Evolutionary conservation across 2,113 vertebrate species (phyloP), one percentile per base, ranked within the genome.

Genomic region (Microcebus ravelobensis): DNA sequence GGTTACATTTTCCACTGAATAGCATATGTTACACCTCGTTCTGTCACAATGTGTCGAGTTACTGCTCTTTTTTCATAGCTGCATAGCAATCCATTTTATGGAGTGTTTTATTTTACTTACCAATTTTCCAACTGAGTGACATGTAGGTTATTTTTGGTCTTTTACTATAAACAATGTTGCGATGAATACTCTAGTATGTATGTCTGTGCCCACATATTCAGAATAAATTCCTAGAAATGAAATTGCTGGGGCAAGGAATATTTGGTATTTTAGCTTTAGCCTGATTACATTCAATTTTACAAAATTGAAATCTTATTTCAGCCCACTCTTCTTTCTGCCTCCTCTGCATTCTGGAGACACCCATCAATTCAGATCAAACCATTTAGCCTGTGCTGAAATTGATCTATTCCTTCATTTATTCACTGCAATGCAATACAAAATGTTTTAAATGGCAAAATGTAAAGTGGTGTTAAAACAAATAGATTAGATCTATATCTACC

Each of bases 361-460:
- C 70, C 6, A 15, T 42, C 70, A 13, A 61, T 84, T 48, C 52
- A 31, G 57, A 52, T 87, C 29, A 79, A 23, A 89, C 31, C 48
- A 10, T 25, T 23, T 31, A n/a, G 55, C 90, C 45, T 29, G 12
- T 45, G 48, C 77, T 48, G 48, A 63, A 84, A 80, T 7, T 5
- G 61, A 93, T n/a, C 11, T 31, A 10, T 50, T 77, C 59, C 67
- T 84, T 91, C 73, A 52, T 12, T 55, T 23, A 27, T 8, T 45
- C 13, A 25, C 63, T 82, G 25, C 61, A 63, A 63, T 29, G 61
- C 61, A 63, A 77, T 84, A 90, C 71, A 42, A 27, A 87, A 81
- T 95, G 89, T 95, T 95, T 89, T 95, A 36, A 95, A 74, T 11
- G 87, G 13, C 81, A 83, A 94, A 94, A 88, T 82, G 6, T 74